These are phyloP conservation scores for Tetramorium alpestre DNA, from an alignment of 1,140 invertebrate genomes.

Conservation along the genomic window DNA sequence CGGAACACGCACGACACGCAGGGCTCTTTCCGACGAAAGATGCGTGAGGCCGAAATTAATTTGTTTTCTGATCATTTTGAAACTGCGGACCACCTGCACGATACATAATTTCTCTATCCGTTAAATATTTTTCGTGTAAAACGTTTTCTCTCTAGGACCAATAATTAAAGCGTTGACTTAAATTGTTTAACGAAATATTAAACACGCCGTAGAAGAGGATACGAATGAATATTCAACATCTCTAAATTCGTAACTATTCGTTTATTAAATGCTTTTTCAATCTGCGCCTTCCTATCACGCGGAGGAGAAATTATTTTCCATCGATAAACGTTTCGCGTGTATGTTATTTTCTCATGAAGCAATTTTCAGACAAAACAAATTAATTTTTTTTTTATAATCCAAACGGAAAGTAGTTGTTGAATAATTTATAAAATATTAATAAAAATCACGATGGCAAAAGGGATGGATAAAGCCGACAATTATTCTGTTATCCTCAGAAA, in stretches of 20 bases:
- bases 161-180: conserved; percentile 23
- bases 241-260: conserved; percentile 53
- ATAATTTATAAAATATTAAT: conserved; percentile 20
- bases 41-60: conserved; percentile 44
- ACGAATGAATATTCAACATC: conserved; percentile 48
- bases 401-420: neutral
- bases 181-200: conserved; percentile 32
- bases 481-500: neutral
- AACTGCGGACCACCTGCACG: conserved; percentile 9
- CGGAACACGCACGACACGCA: conserved; percentile 4
- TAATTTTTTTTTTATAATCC: neutral
- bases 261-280: conserved; percentile 61
- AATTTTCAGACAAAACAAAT: neutral
- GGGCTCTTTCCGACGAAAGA: conserved; percentile 30
- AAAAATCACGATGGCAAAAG: neutral
- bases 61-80: conserved; percentile 40
- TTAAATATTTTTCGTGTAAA: conserved; percentile 10
- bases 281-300: neutral
- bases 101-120: conserved; percentile 15
- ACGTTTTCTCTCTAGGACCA: neutral
- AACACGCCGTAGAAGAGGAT: conserved; percentile 31
- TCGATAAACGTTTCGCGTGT: neutral
- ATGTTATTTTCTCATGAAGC: neutral
- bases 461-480: neutral
- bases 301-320: conserved; percentile 22